Evolutionary conservation across 1,140 invertebrate species (phyloP).

Genomic region (Medauroidea extradentata): DNA sequence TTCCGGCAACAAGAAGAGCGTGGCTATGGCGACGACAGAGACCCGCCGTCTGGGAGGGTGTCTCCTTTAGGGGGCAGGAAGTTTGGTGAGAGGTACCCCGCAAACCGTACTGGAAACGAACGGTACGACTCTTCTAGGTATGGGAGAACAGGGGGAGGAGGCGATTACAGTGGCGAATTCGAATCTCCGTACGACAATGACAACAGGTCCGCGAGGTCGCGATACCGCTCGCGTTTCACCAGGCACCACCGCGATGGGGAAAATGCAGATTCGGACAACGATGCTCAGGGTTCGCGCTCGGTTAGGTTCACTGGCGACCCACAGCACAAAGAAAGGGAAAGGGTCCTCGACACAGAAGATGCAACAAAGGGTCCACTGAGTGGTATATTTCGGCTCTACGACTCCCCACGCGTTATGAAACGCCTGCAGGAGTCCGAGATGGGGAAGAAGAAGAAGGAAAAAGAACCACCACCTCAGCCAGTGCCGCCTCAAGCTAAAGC

Average conservation of each 20-base stretch:
- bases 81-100: conserved; percentile 56
- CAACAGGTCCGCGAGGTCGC: conserved; percentile 59
- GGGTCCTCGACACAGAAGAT: conserved; percentile 84
- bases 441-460: conserved; percentile 68
- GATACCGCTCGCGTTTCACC: conserved; percentile 68
- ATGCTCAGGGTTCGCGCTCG: conserved; percentile 47
- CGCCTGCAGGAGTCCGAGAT: conserved; percentile 75
- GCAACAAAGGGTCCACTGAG: conserved; percentile 82
- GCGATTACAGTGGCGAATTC: conserved; percentile 58
- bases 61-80: conserved; percentile 63
- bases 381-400: conserved; percentile 82
- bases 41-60: conserved; percentile 38
- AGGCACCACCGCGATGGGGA: conserved; percentile 50
- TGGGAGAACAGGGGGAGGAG: conserved; percentile 45
- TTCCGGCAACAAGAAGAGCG: conserved; percentile 71
- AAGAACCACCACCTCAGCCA: conserved; percentile 50
- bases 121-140: conserved; percentile 36
- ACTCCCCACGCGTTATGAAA: conserved; percentile 84
- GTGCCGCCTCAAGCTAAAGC: conserved; percentile 40
- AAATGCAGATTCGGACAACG: conserved; percentile 65
- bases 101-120: conserved; percentile 25
- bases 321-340: conserved; percentile 63
- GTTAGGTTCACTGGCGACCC: conserved; percentile 39
- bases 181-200: conserved; percentile 55
- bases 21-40: conserved; percentile 33